Evolutionary conservation across 2,797 vertebrate genomes (phyloP).

Genomic region (Saxicola maurus): DNA sequence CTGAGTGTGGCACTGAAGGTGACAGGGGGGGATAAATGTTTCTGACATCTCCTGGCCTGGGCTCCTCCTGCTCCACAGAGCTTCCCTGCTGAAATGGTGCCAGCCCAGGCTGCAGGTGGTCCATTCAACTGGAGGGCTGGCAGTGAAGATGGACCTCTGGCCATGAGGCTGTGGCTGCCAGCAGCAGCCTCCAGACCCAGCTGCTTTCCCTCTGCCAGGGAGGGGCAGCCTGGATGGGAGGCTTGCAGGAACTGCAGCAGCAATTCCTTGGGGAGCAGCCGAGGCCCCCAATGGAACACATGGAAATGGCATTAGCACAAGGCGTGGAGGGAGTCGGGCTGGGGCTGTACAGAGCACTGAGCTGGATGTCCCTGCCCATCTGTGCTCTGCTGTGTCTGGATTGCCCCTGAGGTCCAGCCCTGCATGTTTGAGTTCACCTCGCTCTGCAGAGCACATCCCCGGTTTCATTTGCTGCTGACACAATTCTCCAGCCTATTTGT

Average conservation of each 20-base stretch:
- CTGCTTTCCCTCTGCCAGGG: rapidly evolving
- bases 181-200: neutral
- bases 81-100: neutral
- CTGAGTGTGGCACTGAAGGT: neutral
- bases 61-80: neutral
- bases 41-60: neutral
- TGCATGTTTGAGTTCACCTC: neutral
- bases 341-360: neutral
- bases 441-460: neutral
- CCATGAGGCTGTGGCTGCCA: rapidly evolving
- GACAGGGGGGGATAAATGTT: rapidly evolving
- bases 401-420: neutral
- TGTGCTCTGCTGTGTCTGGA: neutral
- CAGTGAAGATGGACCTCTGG: neutral
- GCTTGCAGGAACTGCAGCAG: rapidly evolving
- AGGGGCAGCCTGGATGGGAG: rapidly evolving
- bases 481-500: neutral
- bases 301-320: neutral
- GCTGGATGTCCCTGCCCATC: neutral
- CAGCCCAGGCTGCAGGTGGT: neutral
- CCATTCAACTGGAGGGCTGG: neutral
- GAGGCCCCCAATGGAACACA: rapidly evolving
- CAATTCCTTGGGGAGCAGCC: rapidly evolving
- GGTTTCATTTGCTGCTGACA: neutral
- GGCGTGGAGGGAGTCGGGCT: neutral